phyloP scores from a whole-genome alignment of 2,797 vertebrate genomes.

The Danio kyathit region DNA sequence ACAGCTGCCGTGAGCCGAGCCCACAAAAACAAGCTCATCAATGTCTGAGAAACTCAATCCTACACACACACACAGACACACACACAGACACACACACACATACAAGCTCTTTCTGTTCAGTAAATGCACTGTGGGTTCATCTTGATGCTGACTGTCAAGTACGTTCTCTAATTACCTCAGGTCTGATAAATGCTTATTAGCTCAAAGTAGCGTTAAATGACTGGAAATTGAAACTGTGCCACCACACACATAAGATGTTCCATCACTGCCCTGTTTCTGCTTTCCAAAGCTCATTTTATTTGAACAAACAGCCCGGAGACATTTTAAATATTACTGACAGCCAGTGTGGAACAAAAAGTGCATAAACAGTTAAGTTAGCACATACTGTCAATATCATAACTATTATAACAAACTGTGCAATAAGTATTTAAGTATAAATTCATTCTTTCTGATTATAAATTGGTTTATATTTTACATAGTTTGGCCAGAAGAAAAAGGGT shows the following conservation, averaged over 20 bases:
- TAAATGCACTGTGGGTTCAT: conserved; percentile 41
- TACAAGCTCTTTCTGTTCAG: conserved; percentile 49
- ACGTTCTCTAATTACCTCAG: neutral
- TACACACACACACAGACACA: too few relatives aligned
- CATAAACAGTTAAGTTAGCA: too few relatives aligned
- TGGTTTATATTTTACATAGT: too few relatives aligned
- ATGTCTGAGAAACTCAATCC: conserved; percentile 59
- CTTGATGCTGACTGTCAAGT: conserved; percentile 16
- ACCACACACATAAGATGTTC: conserved; percentile 1
- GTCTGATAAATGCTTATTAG: conserved; percentile 6
- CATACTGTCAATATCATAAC: too few relatives aligned
- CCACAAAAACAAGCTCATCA: conserved; percentile 65
- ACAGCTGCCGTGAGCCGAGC: conserved; percentile 78
- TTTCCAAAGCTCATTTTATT: neutral
- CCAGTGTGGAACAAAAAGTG: too few relatives aligned
- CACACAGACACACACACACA: conserved; percentile 49
- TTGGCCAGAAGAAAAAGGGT: too few relatives aligned
- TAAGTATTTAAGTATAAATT: too few relatives aligned
- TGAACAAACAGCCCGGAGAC: neutral
- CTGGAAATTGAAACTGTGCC: conserved; percentile 22
- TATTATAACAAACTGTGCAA: too few relatives aligned
- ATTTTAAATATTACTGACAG: too few relatives aligned
- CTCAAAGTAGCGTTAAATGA: conserved; percentile 23
- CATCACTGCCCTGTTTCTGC: neutral
- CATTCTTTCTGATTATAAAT: too few relatives aligned